Conservation (phyloP, 2,888 invertebrate genomes). For the Napeogenes inachia region DNA sequence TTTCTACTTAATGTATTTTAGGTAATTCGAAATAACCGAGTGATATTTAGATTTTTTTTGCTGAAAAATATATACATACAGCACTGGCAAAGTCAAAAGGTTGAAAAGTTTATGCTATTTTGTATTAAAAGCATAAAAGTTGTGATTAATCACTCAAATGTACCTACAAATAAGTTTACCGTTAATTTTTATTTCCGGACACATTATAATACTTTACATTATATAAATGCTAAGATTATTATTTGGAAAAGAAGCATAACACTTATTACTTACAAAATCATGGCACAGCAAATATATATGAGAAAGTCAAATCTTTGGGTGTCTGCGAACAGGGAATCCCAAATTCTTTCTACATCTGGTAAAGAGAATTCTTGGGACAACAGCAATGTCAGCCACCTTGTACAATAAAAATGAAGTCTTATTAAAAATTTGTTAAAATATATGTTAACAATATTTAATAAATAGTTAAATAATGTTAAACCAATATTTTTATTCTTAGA, state of each 20-base stretch:
- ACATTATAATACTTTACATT: neutral
- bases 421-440: too few species aligned
- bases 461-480: neutral
- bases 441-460: too few species aligned
- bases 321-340: slow-evolving; percentile 98
- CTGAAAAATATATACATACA: too few species aligned
- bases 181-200: too few species aligned
- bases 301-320: slow-evolving; percentile 92
- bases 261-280: slow-evolving; percentile 90
- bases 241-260: neutral
- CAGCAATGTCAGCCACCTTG: slow-evolving; percentile 95
- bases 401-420: slow-evolving; percentile 35
- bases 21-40: too few species aligned
- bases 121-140: too few species aligned
- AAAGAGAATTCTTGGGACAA: slow-evolving; percentile 98
- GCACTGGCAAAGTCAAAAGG: too few species aligned
- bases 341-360: slow-evolving; percentile 97
- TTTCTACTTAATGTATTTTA: too few species aligned
- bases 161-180: too few species aligned
- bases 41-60: too few species aligned
- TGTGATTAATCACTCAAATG: too few species aligned
- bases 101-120: too few species aligned
- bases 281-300: slow-evolving; percentile 95
- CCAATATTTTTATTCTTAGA: neutral
- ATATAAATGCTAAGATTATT: neutral